Percentiles rank a stretch among this genome's conserved stretches.
Evolutionary conservation across 2,888 invertebrate species (phyloP).

Genomic region (Heliothis peltigera): DNA sequence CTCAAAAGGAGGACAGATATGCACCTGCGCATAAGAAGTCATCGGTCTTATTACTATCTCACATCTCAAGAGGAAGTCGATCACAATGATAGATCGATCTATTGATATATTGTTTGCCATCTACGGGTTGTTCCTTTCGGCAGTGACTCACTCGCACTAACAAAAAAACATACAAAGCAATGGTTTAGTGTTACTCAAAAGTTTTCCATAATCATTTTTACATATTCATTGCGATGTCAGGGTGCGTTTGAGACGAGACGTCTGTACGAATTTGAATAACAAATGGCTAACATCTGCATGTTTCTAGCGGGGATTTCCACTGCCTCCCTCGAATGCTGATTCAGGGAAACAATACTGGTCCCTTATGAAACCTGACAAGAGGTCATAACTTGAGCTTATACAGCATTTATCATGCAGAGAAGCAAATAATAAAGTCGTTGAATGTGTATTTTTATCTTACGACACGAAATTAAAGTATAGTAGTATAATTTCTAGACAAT

Average conservation of each 20-base stretch:
- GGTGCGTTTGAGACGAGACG: conserved; percentile 86
- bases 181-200: conserved; percentile 75
- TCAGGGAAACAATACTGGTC: conserved; percentile 72
- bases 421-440: conserved; percentile 45
- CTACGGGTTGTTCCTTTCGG: conserved; percentile 22
- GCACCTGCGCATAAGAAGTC: conserved; percentile 24
- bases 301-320: conserved; percentile 77
- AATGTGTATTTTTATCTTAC: conserved; percentile 20
- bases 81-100: background rate
- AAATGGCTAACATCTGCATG: conserved; percentile 87
- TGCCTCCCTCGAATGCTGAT: conserved; percentile 72
- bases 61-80: conserved; percentile 11
- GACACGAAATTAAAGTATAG: conserved; percentile 32
- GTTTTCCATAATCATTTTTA: conserved; percentile 88
- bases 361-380: conserved; percentile 67
- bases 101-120: conserved; percentile 11
- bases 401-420: conserved; percentile 59
- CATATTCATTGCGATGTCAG: conserved; percentile 87
- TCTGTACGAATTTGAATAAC: conserved; percentile 87
- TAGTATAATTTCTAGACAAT: conserved; percentile 32
- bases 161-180: conserved; percentile 60
- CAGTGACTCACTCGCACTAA: conserved; percentile 45
- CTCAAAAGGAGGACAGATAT: conserved; percentile 32
- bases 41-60: conserved; percentile 6
- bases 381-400: conserved; percentile 66